phyloP scores from a whole-genome alignment of 2,888 invertebrate genomes.

The Drosophila imparisetae region DNA sequence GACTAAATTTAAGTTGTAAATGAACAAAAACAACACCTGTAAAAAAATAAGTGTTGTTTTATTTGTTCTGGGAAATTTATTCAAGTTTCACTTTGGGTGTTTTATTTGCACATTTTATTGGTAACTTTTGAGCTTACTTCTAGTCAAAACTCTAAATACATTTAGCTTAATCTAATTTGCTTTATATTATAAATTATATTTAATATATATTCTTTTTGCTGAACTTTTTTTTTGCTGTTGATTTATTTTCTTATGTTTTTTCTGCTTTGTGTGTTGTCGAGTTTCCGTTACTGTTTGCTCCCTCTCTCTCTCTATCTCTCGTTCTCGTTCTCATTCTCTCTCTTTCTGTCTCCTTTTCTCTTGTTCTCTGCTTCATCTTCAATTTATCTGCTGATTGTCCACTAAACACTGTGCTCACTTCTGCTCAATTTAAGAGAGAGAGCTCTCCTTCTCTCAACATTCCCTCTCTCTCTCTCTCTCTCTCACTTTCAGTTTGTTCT shows the following conservation, averaged over 20 bases:
- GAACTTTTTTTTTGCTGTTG: conserved; percentile 16
- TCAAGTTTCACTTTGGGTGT: conserved; percentile 35
- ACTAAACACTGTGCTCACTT: conserved; percentile 77
- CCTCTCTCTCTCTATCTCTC: conserved; percentile 14
- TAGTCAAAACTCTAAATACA: conserved; percentile 79
- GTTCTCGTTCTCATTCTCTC: conserved; percentile 5
- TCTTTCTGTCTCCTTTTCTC: conserved; percentile 14
- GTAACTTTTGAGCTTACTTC: conserved; percentile 51
- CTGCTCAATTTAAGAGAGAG: conserved; percentile 28
- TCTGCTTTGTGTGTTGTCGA: conserved; percentile 38
- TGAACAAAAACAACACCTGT: conserved; percentile 34
- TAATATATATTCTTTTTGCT: conserved; percentile 12
- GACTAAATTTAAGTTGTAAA: neutral
- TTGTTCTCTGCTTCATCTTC: neutral
- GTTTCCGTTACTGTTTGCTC: conserved; percentile 5
- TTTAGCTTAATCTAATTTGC: conserved; percentile 69
- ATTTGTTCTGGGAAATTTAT: conserved; percentile 7
- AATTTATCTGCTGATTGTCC: conserved; percentile 73
- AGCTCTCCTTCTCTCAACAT: conserved; percentile 24
- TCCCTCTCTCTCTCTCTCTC: conserved; percentile 10
- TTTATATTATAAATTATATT: conserved; percentile 12
- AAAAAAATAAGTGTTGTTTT: conserved; percentile 37
- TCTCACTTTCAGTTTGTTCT: conserved; percentile 29
- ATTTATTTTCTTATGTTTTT: conserved; percentile 16
- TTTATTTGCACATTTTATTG: conserved; percentile 40